Base-by-base conservation (phyloP, 2,888 invertebrate species). In the Scaptomyza caliginosa region DNA sequence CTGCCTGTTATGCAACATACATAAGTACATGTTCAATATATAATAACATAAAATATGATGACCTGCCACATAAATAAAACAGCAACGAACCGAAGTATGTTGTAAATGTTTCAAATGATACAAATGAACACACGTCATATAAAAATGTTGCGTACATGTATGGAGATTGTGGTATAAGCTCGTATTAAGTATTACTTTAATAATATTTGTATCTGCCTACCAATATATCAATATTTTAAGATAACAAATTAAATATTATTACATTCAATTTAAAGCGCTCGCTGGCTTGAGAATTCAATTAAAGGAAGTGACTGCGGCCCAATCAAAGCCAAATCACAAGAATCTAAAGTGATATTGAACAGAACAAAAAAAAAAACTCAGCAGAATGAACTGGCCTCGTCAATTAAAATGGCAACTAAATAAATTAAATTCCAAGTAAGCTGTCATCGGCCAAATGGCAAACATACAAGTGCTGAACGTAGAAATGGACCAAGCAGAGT, bases 1-100 rank as follows among this genome's bases (percentile, higher is more conserved):
- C n/a, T 28, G 48, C 48, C 57, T 42, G 67, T 75, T 77, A 82
- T 82, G 78, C 68, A 73, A 73, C 83, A 82, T 83, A 73, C 83
- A 82, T 83, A 78, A 78, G 77, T 78, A 79, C 68, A 76, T 79
- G 76, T 76, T 78, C 83, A 83, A 78, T 78, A 74, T 80, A 71
- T 80, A 77, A 84, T 84, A 81, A 67, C 74, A 80, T 81, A 68
- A 74, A 74, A 80, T 80, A 74, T 84, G 77, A 80, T 70, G 65
- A 54, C 74, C 77, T 70, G 80, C 67, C 77, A 74, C 77, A 79
- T 83, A 79, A 79, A 77, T 80, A 80, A 83, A 64, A 62, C 71
- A 76, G 71, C 57, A 51, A 40, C 62, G 49, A 45, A 32, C 48
- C 36, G 24, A 16, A 42, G 56, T 50, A 64, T 62, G 42, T 58